Conservation (phyloP, 2,113 vertebrate genomes). For the Dascyllus trimaculatus region DNA sequence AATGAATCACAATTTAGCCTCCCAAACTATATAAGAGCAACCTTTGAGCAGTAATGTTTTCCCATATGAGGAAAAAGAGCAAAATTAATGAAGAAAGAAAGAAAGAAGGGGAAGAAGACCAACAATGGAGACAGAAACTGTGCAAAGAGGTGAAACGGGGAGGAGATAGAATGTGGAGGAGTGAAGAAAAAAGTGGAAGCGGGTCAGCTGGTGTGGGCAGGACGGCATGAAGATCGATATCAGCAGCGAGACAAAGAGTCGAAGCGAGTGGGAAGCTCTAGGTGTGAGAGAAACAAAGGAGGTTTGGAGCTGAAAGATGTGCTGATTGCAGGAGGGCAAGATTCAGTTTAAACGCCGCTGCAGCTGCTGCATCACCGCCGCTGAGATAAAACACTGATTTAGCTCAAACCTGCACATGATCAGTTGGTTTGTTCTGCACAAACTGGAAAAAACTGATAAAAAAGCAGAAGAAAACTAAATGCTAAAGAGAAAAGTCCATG, state of each 20-base stretch:
- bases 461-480: no score
- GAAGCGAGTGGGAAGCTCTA: conserved; percentile 69
- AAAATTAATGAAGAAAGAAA: not conserved
- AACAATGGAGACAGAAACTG: conserved; percentile 23
- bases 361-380: no score
- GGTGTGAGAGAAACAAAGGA: conserved; percentile 22
- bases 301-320: conserved; percentile 4
- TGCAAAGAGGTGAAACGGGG: conserved; percentile 8
- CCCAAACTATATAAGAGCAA: no score
- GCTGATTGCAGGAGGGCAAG: conserved; percentile 9
- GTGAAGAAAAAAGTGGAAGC: conserved; percentile 61
- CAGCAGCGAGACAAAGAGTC: conserved; percentile 62
- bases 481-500: no score
- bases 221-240: conserved; percentile 54
- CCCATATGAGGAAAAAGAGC: not conserved
- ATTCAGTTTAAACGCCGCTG: not conserved
- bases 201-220: conserved; percentile 62
- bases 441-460: no score
- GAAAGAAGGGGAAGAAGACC: conserved; percentile 13
- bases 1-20: no score
- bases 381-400: no score
- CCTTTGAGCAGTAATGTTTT: no score
- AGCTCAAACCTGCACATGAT: not conserved
- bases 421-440: no score
- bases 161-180: conserved; percentile 60